Conservation (phyloP, 1,140 invertebrate genomes). For the Aricia agestis region DNA sequence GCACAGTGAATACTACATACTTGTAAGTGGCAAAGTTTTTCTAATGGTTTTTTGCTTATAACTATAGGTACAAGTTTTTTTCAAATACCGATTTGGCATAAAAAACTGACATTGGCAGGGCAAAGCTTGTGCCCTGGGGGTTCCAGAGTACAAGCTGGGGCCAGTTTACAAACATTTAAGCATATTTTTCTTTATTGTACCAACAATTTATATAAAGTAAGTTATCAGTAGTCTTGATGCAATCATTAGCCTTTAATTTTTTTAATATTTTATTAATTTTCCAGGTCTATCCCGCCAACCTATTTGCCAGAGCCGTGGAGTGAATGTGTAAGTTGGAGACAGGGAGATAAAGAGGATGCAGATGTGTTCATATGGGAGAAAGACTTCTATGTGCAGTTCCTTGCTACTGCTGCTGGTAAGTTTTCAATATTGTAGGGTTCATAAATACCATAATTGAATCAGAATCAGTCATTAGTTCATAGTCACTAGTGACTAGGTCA, state of each 20-base stretch:
- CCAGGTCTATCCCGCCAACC: constrained; percentile 40
- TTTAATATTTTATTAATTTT: constrained; percentile 21
- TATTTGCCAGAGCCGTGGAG: constrained; percentile 38
- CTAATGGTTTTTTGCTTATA: not conserved
- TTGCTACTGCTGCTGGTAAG: constrained; percentile 53
- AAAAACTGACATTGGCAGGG: no score
- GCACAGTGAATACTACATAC: constrained; percentile 47
- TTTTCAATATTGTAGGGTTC: constrained; percentile 8
- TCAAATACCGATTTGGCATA: no score
- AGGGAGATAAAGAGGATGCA: constrained; percentile 38
- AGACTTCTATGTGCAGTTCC: constrained; percentile 73
- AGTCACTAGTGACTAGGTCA: no score
- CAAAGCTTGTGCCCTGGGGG: no score
- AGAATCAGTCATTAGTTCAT: no score
- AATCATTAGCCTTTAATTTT: no score
- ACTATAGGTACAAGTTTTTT: no score
- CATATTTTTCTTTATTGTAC: no score
- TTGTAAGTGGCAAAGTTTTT: constrained; percentile 40
- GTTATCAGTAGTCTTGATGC: no score
- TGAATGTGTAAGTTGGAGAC: constrained; percentile 41
- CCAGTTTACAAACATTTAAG: no score
- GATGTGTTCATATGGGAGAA: constrained; percentile 73
- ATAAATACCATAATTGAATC: not conserved
- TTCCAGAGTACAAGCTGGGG: no score
- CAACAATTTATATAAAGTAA: no score